Percentiles rank a stretch among this genome's conserved stretches.
These are phyloP conservation scores for Aethina tumida DNA, from an alignment of 1,140 invertebrate species.

Conservation along the genomic window DNA sequence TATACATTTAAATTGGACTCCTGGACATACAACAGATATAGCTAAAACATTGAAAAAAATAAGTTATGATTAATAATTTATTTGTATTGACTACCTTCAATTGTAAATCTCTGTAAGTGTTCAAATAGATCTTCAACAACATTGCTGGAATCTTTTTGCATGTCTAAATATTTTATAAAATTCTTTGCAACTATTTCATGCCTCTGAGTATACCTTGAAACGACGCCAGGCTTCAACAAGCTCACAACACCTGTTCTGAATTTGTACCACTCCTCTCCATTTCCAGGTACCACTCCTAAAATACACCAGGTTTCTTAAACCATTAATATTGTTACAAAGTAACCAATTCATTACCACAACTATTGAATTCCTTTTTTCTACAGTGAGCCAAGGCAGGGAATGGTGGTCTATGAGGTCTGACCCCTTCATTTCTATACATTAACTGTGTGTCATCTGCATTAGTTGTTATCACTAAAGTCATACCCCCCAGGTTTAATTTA, in stretches of 20 bases:
- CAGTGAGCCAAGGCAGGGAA: conserved; percentile 33
- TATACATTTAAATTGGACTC: conserved; percentile 26
- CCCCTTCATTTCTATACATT: conserved; percentile 34
- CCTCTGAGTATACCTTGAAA: conserved; percentile 21
- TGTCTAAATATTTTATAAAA: conserved; percentile 30
- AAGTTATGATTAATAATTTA: conserved; percentile 3
- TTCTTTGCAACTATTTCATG: conserved; percentile 26
- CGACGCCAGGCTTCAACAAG: conserved; percentile 25
- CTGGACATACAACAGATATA: conserved; percentile 34
- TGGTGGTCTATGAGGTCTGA: conserved; percentile 27
- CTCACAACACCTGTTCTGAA: conserved; percentile 28
- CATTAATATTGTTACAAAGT: no score
- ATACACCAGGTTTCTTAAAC: no score
- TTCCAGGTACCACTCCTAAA: conserved; percentile 34
- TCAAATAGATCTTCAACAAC: conserved; percentile 26
- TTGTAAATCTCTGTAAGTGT: conserved; percentile 31
- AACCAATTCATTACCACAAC: no score
- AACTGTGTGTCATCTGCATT: conserved; percentile 30
- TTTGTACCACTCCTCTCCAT: conserved; percentile 35
- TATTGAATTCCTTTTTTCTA: conserved; percentile 27
- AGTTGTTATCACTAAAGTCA: conserved; percentile 29
- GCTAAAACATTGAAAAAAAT: conserved; percentile 21
- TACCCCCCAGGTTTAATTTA: conserved; percentile 29
- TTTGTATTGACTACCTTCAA: conserved; percentile 28
- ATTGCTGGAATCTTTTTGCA: conserved; percentile 16